Base-by-base conservation (phyloP, 2,797 vertebrate genomes). In the Sciurus carolinensis region DNA sequence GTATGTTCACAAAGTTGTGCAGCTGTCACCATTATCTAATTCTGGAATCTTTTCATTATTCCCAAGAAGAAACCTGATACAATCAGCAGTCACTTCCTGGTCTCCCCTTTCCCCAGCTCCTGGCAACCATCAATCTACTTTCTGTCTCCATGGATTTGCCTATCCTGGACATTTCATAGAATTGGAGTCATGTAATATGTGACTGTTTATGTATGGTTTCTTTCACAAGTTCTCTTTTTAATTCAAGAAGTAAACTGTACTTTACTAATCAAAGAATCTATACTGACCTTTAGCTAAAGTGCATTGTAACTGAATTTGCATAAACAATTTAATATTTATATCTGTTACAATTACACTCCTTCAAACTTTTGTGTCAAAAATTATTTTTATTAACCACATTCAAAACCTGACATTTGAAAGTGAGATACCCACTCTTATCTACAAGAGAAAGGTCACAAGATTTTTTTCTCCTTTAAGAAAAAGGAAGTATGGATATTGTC, bases 391-490 rank as follows among this genome's bases (percentile, higher is more conserved):
- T 82, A 96, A 95, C 59, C 67, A 96, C 76, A 88, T 94, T 85
- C 47, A 92, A 93, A 96, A 86, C 10, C 82, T 95, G 73, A 91
- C 64, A 95, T 96, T 91, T 82, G 75, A 92, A 95, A 85, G 75
- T 64, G 85, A 77, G 66, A 92, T 15, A 20, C 36, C 54, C 44
- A 36, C 44, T 88, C 64, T 77, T 85, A 91, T 57, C 47, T 86
- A n/a, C 5, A 96, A 95, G 69, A 54, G 39, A 94, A 86, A 97
- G 57, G 80, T 88, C 85, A 89, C 67, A 67, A 54, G 30, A 44
- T 79, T 59, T 89, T 89, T 47, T 47, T 81, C 81, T 80, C 62
- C 36, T 59, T 90, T 67, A 28, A 95, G 82, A 88, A 86, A 94
- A 93, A 69, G 59, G 59, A 62, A 62, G 59, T 62, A 62, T 26